Evolutionary conservation across 2,797 vertebrate species (phyloP), one percentile per base, ranked within the genome.

Genomic region (Chelmon rostratus): DNA sequence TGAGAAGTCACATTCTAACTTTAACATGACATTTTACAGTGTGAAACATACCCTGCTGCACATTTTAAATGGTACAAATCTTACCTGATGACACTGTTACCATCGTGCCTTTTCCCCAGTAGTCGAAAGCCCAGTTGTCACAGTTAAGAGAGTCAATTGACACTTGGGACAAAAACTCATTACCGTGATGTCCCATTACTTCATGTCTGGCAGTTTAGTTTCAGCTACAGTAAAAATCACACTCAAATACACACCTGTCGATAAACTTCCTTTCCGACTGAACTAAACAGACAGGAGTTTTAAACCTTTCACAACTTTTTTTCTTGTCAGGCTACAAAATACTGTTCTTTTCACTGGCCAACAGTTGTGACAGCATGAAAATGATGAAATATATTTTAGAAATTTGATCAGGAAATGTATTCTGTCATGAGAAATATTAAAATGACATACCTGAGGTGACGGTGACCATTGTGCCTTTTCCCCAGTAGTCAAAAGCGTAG

Each of bases 71-170:
- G 4, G 4, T 62, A 6, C 0, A 61, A 58, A 42, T 81, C 92
- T 85, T 91, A 96, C 94, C 93, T 82, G 88, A 76, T 75, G 93
- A 83, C 68, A 96, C 93, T 0, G 92, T 94, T 80, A 96, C 93
- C 68, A 15, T 0, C 0, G 86, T 78, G 0, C 96, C 96, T 4
- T 38, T 73, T 31, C 95, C 96, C 96, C 94, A 95, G 37, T 84
- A 46, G 6, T 89, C 79, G 1, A 93, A 90, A 40, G 65, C 84
- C 80, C 86, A 89, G 79, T 79, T 2, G 58, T 67, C 71, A 92
- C 88, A 89, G 81, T 88, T 5, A 28, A 50, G 6, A 56, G 0
- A 77, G 15, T 73, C 47, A 77, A 47, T 35, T 35, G 18, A 28
- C 0, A 15, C 42, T 31, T 54, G 28, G 25, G 5, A 82, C 76